Base-by-base conservation (phyloP, 2,113 vertebrate genomes). In the Dryoscopus gambensis region DNA sequence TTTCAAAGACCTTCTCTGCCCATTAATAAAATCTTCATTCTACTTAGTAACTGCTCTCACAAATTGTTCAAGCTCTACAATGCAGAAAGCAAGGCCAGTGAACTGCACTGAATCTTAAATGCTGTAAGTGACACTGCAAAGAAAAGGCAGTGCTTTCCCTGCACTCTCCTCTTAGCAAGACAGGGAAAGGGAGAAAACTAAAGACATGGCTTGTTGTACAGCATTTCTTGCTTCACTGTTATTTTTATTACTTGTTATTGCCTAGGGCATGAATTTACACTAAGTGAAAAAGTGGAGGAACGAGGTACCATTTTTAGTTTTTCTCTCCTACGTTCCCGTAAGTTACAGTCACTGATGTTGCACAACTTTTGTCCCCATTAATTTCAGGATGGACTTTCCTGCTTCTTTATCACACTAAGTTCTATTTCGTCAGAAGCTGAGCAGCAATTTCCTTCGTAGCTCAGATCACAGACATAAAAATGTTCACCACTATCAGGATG, bases 401-500 rank as follows among this genome's bases (percentile, higher is more conserved):
- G 46, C 19, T 85, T 65, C 56, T 84, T 65, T 64, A 70, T 59
- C 1, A 4, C 31, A 37, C 62, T 16, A 3, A 0, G 0, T 44
- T 88, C 71, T 33, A 22, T 46, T 93, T 84, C 78, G 86, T 24
- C 40, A 63, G 70, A 35, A 53, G 67, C 3, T 46, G 47, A 86
- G 50, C 59, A 62, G 84, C 89, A 92, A 86, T 87, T 91, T 91
- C 52, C 90, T 92, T 27, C 22, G 10, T 31, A 71, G 80, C 73
- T 89, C 79, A 56, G 78, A 65, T 74, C 82, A 81, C 73, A 81
- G 76, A 78, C 9, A 33, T 89, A 78, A 97, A 96, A 86, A 69
- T 1, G 7, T 28, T 67, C 81, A 46, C 28, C 75, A 52, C 49
- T 68, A 49, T 84, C 57, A 76, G 65, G 30, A 89, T 88, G 59